Conservation (phyloP, 2,797 vertebrate genomes). For the Melopsittacus undulatus region DNA sequence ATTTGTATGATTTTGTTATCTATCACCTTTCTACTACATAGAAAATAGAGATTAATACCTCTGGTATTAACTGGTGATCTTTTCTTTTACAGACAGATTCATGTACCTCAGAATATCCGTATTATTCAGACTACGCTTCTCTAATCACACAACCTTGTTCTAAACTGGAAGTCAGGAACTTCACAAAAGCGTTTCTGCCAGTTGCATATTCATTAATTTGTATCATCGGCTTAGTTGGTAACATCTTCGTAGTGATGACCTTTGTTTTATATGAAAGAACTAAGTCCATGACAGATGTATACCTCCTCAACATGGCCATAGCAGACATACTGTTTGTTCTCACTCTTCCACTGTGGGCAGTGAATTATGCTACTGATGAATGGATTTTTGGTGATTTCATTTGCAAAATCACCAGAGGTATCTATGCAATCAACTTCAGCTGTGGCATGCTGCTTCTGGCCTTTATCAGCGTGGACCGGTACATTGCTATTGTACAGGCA, state of each 20-base stretch:
- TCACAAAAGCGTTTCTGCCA: slow-evolving; percentile 71
- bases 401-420: slow-evolving; percentile 86
- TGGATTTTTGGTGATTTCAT: slow-evolving; percentile 82
- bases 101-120: not conserved
- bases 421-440: slow-evolving; percentile 90
- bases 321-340: slow-evolving; percentile 89
- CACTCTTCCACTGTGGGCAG: slow-evolving; percentile 86
- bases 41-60: not conserved
- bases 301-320: slow-evolving; percentile 89
- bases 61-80: not conserved
- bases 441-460: slow-evolving; percentile 89
- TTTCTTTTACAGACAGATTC: slow-evolving; percentile 35
- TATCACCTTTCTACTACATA: not conserved
- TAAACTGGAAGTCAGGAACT: slow-evolving; percentile 61
- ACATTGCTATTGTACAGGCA: slow-evolving; percentile 90
- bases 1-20: not conserved
- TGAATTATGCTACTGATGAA: slow-evolving; percentile 14
- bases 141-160: slow-evolving; percentile 26
- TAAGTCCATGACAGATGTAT: slow-evolving; percentile 92
- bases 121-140: not conserved
- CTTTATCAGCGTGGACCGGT: slow-evolving; percentile 89
- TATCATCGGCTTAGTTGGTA: slow-evolving; percentile 85
- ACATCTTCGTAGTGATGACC: slow-evolving; percentile 87
- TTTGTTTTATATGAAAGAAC: slow-evolving; percentile 86
- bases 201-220: slow-evolving; percentile 81